Evolutionary conservation across 2,797 vertebrate species (phyloP).

Genomic region (Sarcoramphus papa): DNA sequence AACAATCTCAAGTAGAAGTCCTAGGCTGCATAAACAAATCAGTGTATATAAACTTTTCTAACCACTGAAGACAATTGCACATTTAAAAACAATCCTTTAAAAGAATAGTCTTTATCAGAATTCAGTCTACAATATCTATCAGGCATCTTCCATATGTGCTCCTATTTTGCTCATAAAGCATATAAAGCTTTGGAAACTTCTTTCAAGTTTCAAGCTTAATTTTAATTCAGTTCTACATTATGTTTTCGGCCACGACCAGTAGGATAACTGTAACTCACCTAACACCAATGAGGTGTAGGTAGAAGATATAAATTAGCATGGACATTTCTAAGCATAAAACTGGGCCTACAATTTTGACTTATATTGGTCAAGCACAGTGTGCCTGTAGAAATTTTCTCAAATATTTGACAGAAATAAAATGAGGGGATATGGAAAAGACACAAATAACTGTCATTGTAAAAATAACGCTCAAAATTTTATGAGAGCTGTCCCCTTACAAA

Average conservation of each 20-base stretch:
- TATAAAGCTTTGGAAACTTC: neutral
- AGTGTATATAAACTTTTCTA: neutral
- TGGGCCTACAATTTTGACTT: neutral
- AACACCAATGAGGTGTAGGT: neutral
- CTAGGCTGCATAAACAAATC: neutral
- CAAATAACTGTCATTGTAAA: neutral
- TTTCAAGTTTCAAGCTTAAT: neutral
- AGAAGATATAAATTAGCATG: neutral
- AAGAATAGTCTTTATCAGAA: neutral
- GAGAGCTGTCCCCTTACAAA: neutral
- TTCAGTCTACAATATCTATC: neutral
- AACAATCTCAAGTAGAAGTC: neutral
- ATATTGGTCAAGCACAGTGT: accelerated
- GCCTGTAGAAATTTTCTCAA: neutral
- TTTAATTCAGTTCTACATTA: neutral
- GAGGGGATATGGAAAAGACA: neutral
- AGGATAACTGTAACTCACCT: neutral
- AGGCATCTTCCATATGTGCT: neutral
- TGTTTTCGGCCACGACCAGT: neutral
- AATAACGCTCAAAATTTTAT: neutral
- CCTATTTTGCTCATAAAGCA: neutral
- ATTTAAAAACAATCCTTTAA: neutral
- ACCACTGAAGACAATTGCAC: neutral
- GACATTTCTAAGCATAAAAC: neutral
- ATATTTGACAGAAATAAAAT: neutral